Conservation (phyloP, 2,797 vertebrate genomes). For the Sandelia bainsii region DNA sequence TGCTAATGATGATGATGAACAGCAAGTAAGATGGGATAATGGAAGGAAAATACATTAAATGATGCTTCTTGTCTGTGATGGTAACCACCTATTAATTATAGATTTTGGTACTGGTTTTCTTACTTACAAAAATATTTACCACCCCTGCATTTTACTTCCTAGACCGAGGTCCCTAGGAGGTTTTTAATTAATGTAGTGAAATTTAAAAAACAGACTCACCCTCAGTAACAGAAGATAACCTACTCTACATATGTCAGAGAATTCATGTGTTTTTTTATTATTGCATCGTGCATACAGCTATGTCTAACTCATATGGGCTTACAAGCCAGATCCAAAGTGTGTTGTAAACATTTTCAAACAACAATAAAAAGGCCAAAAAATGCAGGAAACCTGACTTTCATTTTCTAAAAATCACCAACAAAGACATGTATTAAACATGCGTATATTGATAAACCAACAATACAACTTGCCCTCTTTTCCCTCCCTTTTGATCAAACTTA, state of each 20-base stretch:
- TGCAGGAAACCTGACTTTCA: neutral
- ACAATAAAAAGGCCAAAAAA: neutral
- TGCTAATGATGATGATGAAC: slow-evolving; percentile 14
- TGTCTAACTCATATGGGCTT: neutral
- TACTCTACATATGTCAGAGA: neutral
- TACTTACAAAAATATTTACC: neutral
- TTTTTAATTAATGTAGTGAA: neutral
- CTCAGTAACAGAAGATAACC: neutral
- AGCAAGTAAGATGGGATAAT: neutral
- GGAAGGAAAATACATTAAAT: neutral
- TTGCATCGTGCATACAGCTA: neutral
- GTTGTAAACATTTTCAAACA: neutral
- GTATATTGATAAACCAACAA: no score
- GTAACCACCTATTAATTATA: neutral
- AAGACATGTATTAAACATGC: neutral
- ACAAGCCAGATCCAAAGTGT: neutral
- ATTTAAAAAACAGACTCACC: neutral
- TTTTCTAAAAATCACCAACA: neutral
- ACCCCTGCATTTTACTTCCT: neutral
- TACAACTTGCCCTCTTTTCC: neutral
- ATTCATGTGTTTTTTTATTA: neutral
- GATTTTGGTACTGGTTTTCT: slow-evolving; percentile 32
- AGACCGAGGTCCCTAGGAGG: neutral
- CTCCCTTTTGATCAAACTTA: neutral
- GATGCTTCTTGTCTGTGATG: neutral